phyloP scores from a whole-genome alignment of 2,797 vertebrate genomes.

The Adrianichthys oophorus region DNA sequence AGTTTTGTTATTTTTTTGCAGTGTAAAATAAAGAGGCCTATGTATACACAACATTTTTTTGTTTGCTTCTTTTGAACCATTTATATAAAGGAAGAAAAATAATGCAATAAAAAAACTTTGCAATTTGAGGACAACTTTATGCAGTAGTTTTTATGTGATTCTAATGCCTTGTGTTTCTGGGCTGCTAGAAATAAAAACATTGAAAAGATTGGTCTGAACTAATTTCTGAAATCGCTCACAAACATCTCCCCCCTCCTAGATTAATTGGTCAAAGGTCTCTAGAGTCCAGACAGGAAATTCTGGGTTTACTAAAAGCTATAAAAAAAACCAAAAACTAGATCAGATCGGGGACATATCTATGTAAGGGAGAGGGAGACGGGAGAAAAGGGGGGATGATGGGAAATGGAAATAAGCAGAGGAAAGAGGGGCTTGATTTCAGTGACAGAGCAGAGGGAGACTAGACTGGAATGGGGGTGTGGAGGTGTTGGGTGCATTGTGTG shows the following conservation, averaged over 20 bases:
- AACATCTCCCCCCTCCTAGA: slow-evolving; percentile 6
- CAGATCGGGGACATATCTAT: slow-evolving; percentile 43
- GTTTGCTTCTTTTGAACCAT: too few species aligned
- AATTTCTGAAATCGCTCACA: slow-evolving; percentile 3
- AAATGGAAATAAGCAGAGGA: slow-evolving; percentile 11
- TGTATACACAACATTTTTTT: too few species aligned
- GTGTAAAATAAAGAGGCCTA: too few species aligned
- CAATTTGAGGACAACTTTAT: too few species aligned
- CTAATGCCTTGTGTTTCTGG: not conserved
- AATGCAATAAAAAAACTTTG: too few species aligned
- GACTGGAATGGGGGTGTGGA: not conserved
- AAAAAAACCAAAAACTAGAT: slow-evolving; percentile 36
- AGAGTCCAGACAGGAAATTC: slow-evolving; percentile 58
- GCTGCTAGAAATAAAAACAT: not conserved
- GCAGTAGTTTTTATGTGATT: too few species aligned
- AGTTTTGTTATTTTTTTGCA: too few species aligned
- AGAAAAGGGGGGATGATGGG: not conserved
- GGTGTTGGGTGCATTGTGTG: slow-evolving; percentile 61
- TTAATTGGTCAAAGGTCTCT: slow-evolving; percentile 49
- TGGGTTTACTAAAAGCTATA: slow-evolving; percentile 57
- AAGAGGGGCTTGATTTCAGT: slow-evolving; percentile 22
- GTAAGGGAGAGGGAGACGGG: slow-evolving; percentile 22
- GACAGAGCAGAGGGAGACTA: slow-evolving; percentile 27
- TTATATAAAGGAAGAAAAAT: too few species aligned
- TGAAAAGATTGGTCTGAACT: too few species aligned